These are phyloP conservation scores for Papilio aristodemus DNA, from an alignment of 1,140 invertebrate species.

Conservation along the genomic window DNA sequence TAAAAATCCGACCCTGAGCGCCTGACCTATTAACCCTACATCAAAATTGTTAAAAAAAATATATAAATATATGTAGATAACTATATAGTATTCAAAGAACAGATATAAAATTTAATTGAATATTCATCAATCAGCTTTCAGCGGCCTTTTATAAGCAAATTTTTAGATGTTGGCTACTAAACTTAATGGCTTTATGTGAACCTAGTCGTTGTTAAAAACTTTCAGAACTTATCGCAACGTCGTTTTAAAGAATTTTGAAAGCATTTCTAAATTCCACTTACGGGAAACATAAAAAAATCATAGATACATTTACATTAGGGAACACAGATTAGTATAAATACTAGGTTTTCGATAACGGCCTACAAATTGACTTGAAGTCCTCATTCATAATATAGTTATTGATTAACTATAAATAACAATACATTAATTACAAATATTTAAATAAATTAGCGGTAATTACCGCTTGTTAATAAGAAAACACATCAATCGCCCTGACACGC, in stretches of 20 bases:
- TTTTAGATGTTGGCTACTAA: too few relatives aligned
- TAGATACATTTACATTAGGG: too few relatives aligned
- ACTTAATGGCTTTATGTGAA: too few relatives aligned
- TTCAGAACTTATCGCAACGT: too few relatives aligned
- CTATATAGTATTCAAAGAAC: not conserved
- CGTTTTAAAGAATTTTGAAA: too few relatives aligned
- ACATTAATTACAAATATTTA: not conserved
- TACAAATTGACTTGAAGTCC: not conserved
- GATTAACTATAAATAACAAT: not conserved
- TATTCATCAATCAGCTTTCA: too few relatives aligned
- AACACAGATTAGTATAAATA: too few relatives aligned
- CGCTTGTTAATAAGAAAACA: constrained; percentile 13
- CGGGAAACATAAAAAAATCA: too few relatives aligned
- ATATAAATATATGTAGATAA: not conserved
- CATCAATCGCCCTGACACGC: constrained; percentile 19
- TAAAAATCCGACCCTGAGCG: not conserved
- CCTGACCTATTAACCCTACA: not conserved
- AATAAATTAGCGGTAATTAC: constrained; percentile 8
- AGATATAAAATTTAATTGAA: not conserved
- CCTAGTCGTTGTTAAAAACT: too few relatives aligned
- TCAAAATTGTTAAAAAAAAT: not conserved
- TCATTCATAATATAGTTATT: not conserved
- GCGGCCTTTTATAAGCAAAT: too few relatives aligned
- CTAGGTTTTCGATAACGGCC: not conserved
- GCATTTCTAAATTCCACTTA: too few relatives aligned